Conservation (phyloP, 1,140 invertebrate species). For the Harlomillsia oculata region DNA sequence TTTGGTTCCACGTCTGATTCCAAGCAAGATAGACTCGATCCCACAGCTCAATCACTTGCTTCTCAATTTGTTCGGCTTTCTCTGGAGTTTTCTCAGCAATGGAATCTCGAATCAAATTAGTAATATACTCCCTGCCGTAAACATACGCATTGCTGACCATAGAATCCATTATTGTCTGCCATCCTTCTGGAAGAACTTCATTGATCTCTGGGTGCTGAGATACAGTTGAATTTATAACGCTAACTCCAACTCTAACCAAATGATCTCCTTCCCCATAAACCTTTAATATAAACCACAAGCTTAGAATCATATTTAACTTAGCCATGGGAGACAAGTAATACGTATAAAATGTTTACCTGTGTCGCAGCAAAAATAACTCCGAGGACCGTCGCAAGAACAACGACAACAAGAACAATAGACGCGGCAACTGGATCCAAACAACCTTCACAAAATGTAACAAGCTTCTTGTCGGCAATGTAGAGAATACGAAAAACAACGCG, state of each 20-base stretch:
- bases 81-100: slow-evolving; percentile 68
- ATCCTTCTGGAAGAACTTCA: slow-evolving; percentile 57
- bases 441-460: slow-evolving; percentile 51
- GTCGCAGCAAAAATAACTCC: slow-evolving; percentile 51
- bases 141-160: slow-evolving; percentile 77
- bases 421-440: slow-evolving; percentile 54
- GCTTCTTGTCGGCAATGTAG: slow-evolving; percentile 43
- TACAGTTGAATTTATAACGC: slow-evolving; percentile 79
- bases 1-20: slow-evolving; percentile 33
- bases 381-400: slow-evolving; percentile 45
- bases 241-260: slow-evolving; percentile 74
- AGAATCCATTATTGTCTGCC: slow-evolving; percentile 71
- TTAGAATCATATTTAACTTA: slow-evolving; percentile 29
- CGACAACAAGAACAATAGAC: slow-evolving; percentile 48
- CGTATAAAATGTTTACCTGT: too few relatives aligned
- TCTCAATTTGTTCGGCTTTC: slow-evolving; percentile 75
- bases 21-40: slow-evolving; percentile 45
- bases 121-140: slow-evolving; percentile 77
- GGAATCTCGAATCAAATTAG: slow-evolving; percentile 63
- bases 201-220: slow-evolving; percentile 75
- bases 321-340: too few relatives aligned
- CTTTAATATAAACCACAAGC: slow-evolving; percentile 4
- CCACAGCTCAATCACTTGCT: slow-evolving; percentile 84
- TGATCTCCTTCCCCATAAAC: slow-evolving; percentile 86
- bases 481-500: slow-evolving; percentile 19